Evolutionary conservation across 2,797 vertebrate genomes (phyloP).

Genomic region (Scolopax rusticola): DNA sequence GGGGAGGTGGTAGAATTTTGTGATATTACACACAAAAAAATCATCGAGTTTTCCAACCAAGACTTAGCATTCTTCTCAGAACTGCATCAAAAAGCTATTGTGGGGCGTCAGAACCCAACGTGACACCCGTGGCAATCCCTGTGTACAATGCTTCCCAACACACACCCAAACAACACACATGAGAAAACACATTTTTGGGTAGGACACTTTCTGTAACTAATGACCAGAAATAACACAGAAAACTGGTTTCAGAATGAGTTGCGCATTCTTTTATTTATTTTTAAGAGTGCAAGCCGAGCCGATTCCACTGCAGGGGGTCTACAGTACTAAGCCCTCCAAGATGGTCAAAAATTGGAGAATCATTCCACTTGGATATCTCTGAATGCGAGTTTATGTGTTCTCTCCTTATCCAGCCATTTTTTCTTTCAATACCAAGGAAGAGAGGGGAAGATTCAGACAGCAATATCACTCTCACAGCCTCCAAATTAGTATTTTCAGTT

Average conservation of each 20-base stretch:
- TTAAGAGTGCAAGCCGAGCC: neutral
- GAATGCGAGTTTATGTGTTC: neutral
- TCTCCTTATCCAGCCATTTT: neutral
- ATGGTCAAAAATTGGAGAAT: neutral
- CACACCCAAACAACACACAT: neutral
- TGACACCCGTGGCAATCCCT: neutral
- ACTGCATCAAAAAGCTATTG: neutral
- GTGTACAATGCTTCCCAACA: fast-evolving
- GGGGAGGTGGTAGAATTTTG: neutral
- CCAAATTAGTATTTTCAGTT: neutral
- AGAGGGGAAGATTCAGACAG: neutral
- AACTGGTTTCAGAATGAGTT: conserved; percentile 9
- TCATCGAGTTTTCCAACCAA: fast-evolving
- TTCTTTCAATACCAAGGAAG: neutral
- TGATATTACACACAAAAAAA: neutral
- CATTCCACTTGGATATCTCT: neutral
- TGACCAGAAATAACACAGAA: conserved; percentile 21
- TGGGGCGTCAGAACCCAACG: fast-evolving
- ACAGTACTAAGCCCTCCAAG: neutral
- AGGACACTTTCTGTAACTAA: neutral
- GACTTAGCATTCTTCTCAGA: neutral
- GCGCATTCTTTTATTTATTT: neutral
- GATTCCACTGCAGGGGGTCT: neutral
- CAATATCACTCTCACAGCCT: neutral
- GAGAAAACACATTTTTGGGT: neutral